Conservation (phyloP, 2,888 invertebrate species). For the Cyaniris semiargus region DNA sequence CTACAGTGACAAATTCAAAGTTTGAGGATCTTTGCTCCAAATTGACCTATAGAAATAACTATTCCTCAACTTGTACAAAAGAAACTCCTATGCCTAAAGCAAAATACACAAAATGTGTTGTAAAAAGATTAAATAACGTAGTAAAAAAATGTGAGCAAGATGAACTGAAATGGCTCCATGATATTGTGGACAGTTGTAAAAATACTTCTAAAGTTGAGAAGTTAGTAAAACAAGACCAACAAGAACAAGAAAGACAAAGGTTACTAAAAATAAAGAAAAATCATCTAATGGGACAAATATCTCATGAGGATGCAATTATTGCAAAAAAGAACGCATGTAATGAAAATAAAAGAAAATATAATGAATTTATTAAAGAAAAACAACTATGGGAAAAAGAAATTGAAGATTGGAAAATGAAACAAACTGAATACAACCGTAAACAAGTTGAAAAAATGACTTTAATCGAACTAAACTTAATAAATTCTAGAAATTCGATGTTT, state of each 20-base stretch:
- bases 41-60: background rate
- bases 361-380: slow-evolving; percentile 74
- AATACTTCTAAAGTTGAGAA: slow-evolving; percentile 65
- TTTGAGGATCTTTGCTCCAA: background rate
- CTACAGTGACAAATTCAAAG: background rate
- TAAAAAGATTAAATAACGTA: slow-evolving; percentile 76
- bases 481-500: slow-evolving; percentile 55
- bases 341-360: slow-evolving; percentile 73
- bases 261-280: slow-evolving; percentile 79
- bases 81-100: slow-evolving; percentile 48
- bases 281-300: slow-evolving; percentile 79
- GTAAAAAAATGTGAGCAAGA: slow-evolving; percentile 69
- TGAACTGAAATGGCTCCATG: slow-evolving; percentile 75
- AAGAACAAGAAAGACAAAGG: slow-evolving; percentile 70
- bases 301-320: slow-evolving; percentile 80
- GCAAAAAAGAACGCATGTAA: slow-evolving; percentile 75
- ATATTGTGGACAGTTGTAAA: slow-evolving; percentile 69
- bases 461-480: slow-evolving; percentile 56
- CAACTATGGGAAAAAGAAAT: slow-evolving; percentile 71
- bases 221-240: slow-evolving; percentile 67
- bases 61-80: background rate
- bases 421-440: slow-evolving; percentile 73
- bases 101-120: slow-evolving; percentile 73
- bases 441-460: slow-evolving; percentile 67
- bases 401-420: slow-evolving; percentile 70